Evolutionary conservation across 2,113 vertebrate species (phyloP), one percentile per base, ranked within the genome.

Genomic region (Pelusios castaneus): DNA sequence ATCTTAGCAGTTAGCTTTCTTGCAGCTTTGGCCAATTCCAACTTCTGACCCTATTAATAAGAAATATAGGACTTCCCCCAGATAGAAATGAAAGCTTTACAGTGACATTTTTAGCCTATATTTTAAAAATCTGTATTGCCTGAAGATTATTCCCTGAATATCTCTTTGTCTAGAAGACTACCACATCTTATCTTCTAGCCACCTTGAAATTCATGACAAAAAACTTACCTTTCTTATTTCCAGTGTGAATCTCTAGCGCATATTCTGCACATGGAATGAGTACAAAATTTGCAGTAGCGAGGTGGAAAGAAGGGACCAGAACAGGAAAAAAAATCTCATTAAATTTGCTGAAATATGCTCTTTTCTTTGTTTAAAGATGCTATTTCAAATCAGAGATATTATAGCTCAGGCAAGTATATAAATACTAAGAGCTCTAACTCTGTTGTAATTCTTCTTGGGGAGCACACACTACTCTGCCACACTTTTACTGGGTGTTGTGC

Each of bases 111-210:
- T 78, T 49, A 80, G 55, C 45, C 51, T 8, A 8, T 12, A 60
- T 84, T 92, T 25, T 76, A 55, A 41, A n/a, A 85, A 70, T 31
- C 14, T 75, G 0, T 55, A 43, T 85, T 85, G 45, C 75, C 85
- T 82, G 6, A 94, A 92, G 86, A 91, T 49, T 51, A 76, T 95
- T 80, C 78, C 95, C 84, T 2, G 41, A 92, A 88, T 94, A 83
- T 85, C 24, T 89, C 90, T 87, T 80, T 56, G 67, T 49, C 78
- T 90, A 90, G 85, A 84, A 81, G 93, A 92, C 95, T 79, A 63
- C 80, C 89, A 24, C 63, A 87, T 55, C 67, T 94, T 82, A 95
- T 90, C 43, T 82, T 89, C 47, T 91, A 60, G 17, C 9, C 11
- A 85, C 83, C 6, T 27, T 24, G 24, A 22, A 87, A 27, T 1